A percentile compares a stretch with the other conserved stretches of the same genome.
Conservation (phyloP, 2,888 invertebrate genomes). For the Ophraella communa region DNA sequence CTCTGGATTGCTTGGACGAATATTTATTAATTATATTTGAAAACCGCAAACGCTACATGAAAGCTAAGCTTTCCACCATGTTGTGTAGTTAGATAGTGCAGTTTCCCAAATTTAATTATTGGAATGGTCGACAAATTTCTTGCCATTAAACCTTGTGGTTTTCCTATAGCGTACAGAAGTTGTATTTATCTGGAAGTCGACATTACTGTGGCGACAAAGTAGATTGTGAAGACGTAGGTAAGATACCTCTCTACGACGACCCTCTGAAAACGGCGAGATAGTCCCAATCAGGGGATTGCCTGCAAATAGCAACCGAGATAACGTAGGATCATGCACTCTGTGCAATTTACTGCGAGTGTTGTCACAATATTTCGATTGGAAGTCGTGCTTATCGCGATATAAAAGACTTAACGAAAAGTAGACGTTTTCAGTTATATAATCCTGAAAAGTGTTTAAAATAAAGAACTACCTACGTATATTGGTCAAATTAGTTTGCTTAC, state of each 20-base stretch:
- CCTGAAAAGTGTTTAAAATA: neutral
- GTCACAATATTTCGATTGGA: constrained; percentile 44
- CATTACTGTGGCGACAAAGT: constrained; percentile 45
- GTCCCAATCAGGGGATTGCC: constrained; percentile 56
- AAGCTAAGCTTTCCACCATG: neutral
- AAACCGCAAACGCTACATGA: neutral
- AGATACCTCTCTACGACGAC: constrained; percentile 52
- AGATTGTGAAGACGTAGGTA: constrained; percentile 52
- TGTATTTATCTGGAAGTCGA: constrained; percentile 29
- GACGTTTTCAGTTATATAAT: constrained; percentile 10
- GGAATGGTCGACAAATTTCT: constrained; percentile 20
- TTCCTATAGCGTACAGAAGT: constrained; percentile 16
- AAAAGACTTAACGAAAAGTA: constrained; percentile 25
- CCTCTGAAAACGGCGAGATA: constrained; percentile 49
- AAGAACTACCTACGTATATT: too few species aligned
- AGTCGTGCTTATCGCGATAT: constrained; percentile 28
- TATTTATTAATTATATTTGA: neutral
- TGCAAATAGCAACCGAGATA: constrained; percentile 56
- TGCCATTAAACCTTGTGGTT: constrained; percentile 16
- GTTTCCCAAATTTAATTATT: constrained; percentile 15
- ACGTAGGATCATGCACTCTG: constrained; percentile 51
- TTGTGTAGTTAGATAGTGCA: constrained; percentile 3
- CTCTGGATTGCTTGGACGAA: too few species aligned
- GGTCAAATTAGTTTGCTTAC: too few species aligned
- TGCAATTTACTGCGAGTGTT: constrained; percentile 53